Evolutionary conservation across 1,140 invertebrate genomes (phyloP), one percentile per base, ranked within the genome.

Genomic region (Zophobas morio): DNA sequence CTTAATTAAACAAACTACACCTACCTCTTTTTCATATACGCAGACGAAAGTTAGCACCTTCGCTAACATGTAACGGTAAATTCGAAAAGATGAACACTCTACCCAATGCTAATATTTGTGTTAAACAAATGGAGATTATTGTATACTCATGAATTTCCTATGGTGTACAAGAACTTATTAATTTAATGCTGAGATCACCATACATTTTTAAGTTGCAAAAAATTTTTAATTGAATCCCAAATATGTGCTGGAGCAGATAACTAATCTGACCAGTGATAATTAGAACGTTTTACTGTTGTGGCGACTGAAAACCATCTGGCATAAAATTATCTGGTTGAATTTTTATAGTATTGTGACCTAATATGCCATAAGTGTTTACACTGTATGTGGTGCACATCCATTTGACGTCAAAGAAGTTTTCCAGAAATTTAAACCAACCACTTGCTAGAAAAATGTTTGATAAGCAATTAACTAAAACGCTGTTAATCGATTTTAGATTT

Each of bases 1-100:
- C 56, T 60, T 60, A 60, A 60, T 60, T 60, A 60, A 60, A 60
- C 56, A 60, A 60, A 60, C 56, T 35, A 36, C 56, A 37, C 56
- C 56, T 60, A 60, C 56, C 8, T 2, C 36, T 36, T 60, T 37
- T 60, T 60, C 56, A n/a, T 36, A 39, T 60, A 60, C 35, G 8
- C 37, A 36, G 20, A 36, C 56, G 56, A 60, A 60, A 36, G 37
- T 60, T 60, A 60, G 56, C 56, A 60, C 36, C 56, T 60, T 36
- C 34, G n/a, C 35, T 60, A 60, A 60, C 20, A 60, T 36, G 34
- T 60, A 60, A 60, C 56, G 35, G 56, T 60, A 60, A 60, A 6
- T 2, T 60, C 37, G 35, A 60, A 60, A 60, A 60, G 56, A 60
- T 36, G 37, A 57, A 60, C 36, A 3, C 37, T 35, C 6, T 6